Evolutionary conservation across 2,888 invertebrate species (phyloP), one percentile per base, ranked within the genome.

Genomic region (Apamea sordens): DNA sequence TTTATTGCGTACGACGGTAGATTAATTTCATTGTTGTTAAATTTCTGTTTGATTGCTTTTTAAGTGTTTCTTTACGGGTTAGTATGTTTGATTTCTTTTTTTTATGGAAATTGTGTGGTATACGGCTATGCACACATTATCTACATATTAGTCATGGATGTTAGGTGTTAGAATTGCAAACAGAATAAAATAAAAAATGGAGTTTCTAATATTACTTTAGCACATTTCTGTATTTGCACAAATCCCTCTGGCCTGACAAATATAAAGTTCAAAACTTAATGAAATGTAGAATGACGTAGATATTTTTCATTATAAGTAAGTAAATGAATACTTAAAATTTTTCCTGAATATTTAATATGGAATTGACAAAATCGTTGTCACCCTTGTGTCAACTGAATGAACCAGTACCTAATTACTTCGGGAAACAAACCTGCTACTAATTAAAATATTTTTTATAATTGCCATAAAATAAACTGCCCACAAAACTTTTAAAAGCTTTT

Each of bases 1-100:
- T 91, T 91, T 89, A 91, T 85, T 89, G 90, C 88, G 89, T 90
- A 89, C 92, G 89, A 88, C 89, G 89, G 88, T 88, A 91, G 92
- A 94, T 95, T 94, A 92, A 92, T 94, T 95, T 94, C 93, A 94
- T 93, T 93, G 93, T 93, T 92, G 84, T 87, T 68, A 89, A 88
- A 82, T 69, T 84, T 84, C 44, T 50, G 80, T 90, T 90, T 89
- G 79, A 89, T 87, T 71, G 76, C 75, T 80, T 79, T 88, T 87
- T 85, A 85, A 88, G 85, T 81, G 88, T 89, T 88, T 84, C 77
- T 84, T 86, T 83, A 81, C 73, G 67, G 85, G 63, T 64, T 76
- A 74, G 72, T 79, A 80, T 85, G 75, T 77, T 76, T 79, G 71
- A 53, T 78, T 82, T 76, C 59, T 21, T 36, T 74, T 72, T 78